Conservation (phyloP, 2,113 vertebrate species). For the Poecilia latipinna region DNA sequence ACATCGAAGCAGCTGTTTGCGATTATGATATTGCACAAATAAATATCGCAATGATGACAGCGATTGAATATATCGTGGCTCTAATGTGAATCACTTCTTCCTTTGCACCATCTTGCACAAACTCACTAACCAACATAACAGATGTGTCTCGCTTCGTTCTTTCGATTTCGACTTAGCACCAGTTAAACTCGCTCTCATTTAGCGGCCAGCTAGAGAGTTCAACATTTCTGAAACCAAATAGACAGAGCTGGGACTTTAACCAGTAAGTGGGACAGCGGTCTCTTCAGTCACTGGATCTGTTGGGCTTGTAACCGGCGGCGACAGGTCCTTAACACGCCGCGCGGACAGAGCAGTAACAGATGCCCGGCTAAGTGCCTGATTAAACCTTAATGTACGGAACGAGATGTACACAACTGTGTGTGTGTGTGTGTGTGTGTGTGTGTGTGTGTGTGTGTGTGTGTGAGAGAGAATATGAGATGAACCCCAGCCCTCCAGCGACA, state of each 20-base stretch:
- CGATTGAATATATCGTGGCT: no score
- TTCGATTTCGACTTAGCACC: neutral
- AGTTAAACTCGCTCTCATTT: constrained; percentile 21
- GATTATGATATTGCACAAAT: no score
- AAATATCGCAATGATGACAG: no score
- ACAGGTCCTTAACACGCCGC: constrained; percentile 72
- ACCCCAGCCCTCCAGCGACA: constrained; percentile 75
- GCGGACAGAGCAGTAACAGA: constrained; percentile 79
- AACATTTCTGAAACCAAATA: constrained; percentile 24
- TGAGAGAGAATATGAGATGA: constrained; percentile 59
- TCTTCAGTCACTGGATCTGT: constrained; percentile 67
- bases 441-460: constrained; percentile 40
- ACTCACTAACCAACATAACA: no score
- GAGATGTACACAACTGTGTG: constrained; percentile 43
- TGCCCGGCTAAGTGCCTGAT: constrained; percentile 83
- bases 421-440: constrained; percentile 30
- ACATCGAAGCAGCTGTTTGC: no score
- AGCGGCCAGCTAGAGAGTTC: constrained; percentile 22
- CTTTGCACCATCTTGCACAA: no score
- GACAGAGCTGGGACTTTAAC: constrained; percentile 50
- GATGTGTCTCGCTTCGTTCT: neutral
- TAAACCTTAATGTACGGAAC: constrained; percentile 81
- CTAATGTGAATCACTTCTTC: no score
- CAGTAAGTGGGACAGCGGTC: constrained; percentile 72
- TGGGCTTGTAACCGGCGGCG: constrained; percentile 71